Evolutionary conservation across 1,140 invertebrate species (phyloP), one percentile per base, ranked within the genome.

Genomic region (Lanistes nyassanus): DNA sequence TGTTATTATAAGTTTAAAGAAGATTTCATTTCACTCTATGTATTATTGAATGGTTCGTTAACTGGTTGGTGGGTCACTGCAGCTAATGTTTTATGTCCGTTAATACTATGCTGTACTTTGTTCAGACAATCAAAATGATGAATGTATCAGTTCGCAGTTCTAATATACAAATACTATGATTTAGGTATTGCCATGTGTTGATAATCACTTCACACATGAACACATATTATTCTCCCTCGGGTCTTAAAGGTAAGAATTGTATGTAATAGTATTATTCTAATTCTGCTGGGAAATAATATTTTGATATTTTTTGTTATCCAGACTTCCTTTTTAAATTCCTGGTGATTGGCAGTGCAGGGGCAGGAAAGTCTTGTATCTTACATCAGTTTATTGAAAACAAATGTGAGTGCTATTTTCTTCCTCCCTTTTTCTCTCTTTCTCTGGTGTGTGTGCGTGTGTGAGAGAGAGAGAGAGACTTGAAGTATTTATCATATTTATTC

Each of bases 291-390:
- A 91, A 90, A 82, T 62, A 66, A 55, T 51, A 75, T 11, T 21
- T 34, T n/a, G 3, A 1, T 53, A 58, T 29, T 53, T 77, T 76
- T 78, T 76, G 83, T 85, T 74, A 11, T n/a, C 9, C 77, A 90
- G 94, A 95, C 92, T 95, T 94, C 87, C 89, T 95, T 2, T 95
- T 95, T 88, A 95, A 95, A 90, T 95, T 95, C 88, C 89, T 95
- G 66, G 94, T 95, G 23, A 95, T 95, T 87, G 94, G 94, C 67
- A 94, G 88, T 88, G 88, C 88, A 55, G 87, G 88, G n/a, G 82
- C 88, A 74, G 93, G 94, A 93, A 92, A 93, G 91, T 93, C 85
- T 36, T 90, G 87, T 76, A 88, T 89, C 67, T 76, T 90, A 31
- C 87, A 90, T 75, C 87, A 89, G 77, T 90, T 90, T 78, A 87